phyloP scores from a whole-genome alignment of 1,140 invertebrate species.

The Drosophila pseudoananassae region DNA sequence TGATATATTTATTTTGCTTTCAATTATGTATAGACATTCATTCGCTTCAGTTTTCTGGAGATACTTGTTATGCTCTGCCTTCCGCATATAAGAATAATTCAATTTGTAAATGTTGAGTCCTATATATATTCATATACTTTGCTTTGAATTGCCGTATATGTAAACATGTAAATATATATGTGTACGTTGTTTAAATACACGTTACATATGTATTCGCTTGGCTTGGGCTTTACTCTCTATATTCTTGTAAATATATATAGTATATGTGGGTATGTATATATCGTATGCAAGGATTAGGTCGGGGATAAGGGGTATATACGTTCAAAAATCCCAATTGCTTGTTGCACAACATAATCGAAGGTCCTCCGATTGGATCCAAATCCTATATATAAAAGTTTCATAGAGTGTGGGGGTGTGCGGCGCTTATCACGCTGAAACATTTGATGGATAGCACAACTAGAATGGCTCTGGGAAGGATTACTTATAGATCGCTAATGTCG shows the following conservation, averaged over 20 bases:
- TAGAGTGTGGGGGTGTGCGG: conserved; percentile 23
- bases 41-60: conserved; percentile 38
- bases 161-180: conserved; percentile 57
- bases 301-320: conserved; percentile 47
- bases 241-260: conserved; percentile 69
- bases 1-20: conserved; percentile 73
- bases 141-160: conserved; percentile 21
- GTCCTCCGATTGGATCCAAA: conserved; percentile 24
- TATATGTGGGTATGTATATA: conserved; percentile 25
- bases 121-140: conserved; percentile 32
- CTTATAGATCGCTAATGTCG: conserved; percentile 45
- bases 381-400: conserved; percentile 5
- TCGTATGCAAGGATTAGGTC: conserved; percentile 37
- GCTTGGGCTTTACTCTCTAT: conserved; percentile 47
- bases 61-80: conserved; percentile 54
- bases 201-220: conserved; percentile 57
- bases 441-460: conserved; percentile 62
- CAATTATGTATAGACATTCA: conserved; percentile 75
- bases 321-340: conserved; percentile 71
- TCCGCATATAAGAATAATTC: conserved; percentile 72
- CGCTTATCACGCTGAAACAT: conserved; percentile 54
- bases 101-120: conserved; percentile 50
- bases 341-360: conserved; percentile 54
- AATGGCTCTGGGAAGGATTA: conserved; percentile 15
- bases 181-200: conserved; percentile 41